Evolutionary conservation across 2,888 invertebrate species (phyloP).

Genomic region (Synanthedon myopaeformis): DNA sequence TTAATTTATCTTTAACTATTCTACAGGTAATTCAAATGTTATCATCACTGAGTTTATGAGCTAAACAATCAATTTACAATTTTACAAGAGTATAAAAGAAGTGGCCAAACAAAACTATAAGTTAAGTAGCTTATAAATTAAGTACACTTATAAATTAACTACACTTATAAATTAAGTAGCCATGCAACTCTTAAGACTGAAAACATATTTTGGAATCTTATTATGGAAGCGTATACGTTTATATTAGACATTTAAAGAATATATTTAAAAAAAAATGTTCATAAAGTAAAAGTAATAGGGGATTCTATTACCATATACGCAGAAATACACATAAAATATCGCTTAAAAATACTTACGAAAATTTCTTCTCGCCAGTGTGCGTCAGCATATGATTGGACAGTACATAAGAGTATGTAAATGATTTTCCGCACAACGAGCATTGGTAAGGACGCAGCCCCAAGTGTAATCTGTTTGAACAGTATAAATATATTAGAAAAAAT

Average conservation of each 20-base stretch:
- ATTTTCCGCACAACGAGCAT: conserved; percentile 58
- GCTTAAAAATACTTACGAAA: conserved; percentile 41
- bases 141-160: too few relatives aligned
- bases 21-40: too few relatives aligned
- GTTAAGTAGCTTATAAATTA: too few relatives aligned
- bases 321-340: too few relatives aligned
- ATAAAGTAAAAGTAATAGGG: background rate
- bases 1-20: too few relatives aligned
- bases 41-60: too few relatives aligned
- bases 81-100: too few relatives aligned
- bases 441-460: conserved; percentile 65
- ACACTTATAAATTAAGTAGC: too few relatives aligned
- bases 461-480: conserved; percentile 38
- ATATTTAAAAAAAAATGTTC: background rate
- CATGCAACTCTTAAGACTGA: too few relatives aligned
- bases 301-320: background rate
- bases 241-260: background rate
- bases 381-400: conserved; percentile 66
- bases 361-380: conserved; percentile 66
- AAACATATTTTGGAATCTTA: too few relatives aligned
- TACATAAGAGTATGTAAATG: conserved; percentile 65
- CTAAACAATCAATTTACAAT: too few relatives aligned
- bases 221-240: background rate
- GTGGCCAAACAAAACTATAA: too few relatives aligned
- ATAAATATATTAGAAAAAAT: background rate